Percentiles rank a stretch among this genome's conserved stretches.
These are phyloP conservation scores for Idaea straminata DNA, from an alignment of 2,888 invertebrate species.

Conservation along the genomic window DNA sequence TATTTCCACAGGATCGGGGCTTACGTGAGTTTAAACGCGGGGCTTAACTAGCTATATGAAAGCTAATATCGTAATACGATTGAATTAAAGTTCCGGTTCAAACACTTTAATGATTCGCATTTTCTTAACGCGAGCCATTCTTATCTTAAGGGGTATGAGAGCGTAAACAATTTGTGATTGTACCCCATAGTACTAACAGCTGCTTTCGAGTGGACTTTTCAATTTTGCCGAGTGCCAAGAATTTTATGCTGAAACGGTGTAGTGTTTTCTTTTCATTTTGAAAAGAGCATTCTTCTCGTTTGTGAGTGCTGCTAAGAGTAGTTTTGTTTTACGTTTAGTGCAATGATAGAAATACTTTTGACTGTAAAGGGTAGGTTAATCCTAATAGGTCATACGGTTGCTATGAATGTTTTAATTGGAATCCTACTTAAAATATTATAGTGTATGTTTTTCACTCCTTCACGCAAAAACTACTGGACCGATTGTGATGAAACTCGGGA, in stretches of 20 bases:
- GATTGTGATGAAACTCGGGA: too few species aligned
- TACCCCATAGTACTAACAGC: conserved; percentile 57
- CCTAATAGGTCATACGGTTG: too few species aligned
- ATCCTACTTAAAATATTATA: too few species aligned
- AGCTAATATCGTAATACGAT: background rate
- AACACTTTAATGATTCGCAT: conserved; percentile 10
- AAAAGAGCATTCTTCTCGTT: conserved; percentile 58
- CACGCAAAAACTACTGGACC: too few species aligned
- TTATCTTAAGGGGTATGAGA: conserved; percentile 56
- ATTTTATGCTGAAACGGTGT: conserved; percentile 57
- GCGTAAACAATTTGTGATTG: conserved; percentile 67
- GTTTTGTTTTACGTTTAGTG: conserved; percentile 24
- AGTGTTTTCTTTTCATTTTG: conserved; percentile 69
- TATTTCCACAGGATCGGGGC: too few species aligned
- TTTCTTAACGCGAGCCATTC: conserved; percentile 33
- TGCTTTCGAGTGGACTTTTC: conserved; percentile 69
- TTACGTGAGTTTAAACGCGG: background rate
- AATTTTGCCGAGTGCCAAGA: conserved; percentile 73
- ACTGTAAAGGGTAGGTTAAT: background rate
- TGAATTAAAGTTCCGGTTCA: conserved; percentile 9
- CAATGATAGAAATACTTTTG: background rate
- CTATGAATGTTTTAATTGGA: too few species aligned
- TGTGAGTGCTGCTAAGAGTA: conserved; percentile 30
- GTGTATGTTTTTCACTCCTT: too few species aligned
- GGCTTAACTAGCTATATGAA: background rate